A percentile compares a stretch with the other conserved stretches of the same genome.
Conservation (phyloP, 92 coral and sea anemone species). For the Virgularia gustaviana region DNA sequence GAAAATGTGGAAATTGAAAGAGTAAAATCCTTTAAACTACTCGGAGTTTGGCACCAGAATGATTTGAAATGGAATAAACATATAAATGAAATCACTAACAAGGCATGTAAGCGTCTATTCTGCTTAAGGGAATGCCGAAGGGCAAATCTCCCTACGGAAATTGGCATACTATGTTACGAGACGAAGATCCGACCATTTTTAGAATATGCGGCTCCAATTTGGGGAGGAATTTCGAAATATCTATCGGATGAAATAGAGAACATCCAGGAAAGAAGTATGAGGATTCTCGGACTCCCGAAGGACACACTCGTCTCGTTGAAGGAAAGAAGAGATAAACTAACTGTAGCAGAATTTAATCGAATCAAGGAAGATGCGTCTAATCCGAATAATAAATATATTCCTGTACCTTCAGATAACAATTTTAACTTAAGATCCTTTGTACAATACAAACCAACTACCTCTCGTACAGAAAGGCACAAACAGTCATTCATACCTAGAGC, state of each 20-base stretch:
- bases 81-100: background rate
- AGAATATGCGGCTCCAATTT: background rate
- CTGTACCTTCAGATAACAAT: background rate
- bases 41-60: background rate
- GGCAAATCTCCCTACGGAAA: background rate
- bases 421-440: no score
- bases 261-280: background rate
- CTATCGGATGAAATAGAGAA: conserved; percentile 1
- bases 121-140: conserved; percentile 1
- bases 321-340: background rate
- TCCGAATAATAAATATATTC: background rate
- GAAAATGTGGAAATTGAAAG: no score
- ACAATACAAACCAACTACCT: no score
- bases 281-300: background rate
- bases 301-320: background rate
- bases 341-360: background rate
- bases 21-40: background rate
- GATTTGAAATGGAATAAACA: no score
- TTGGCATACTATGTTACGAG: background rate
- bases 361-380: background rate
- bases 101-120: conserved; percentile 1
- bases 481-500: no score
- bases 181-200: background rate
- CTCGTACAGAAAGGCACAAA: no score
- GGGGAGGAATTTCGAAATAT: background rate